These are phyloP conservation scores for Diadegma fenestrale DNA, from an alignment of 2,888 invertebrate species.

Conservation along the genomic window DNA sequence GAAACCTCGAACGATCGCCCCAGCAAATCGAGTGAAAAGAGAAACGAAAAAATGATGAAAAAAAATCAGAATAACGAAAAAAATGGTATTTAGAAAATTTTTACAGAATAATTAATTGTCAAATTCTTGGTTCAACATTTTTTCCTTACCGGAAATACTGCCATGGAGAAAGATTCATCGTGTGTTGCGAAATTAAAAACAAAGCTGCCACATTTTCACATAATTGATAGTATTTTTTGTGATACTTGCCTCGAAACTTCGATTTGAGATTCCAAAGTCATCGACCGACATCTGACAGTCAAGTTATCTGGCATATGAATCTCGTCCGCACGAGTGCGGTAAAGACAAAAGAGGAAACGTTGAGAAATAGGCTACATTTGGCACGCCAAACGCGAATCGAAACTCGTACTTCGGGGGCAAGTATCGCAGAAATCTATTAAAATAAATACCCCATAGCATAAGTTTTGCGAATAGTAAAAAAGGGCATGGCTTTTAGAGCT, in stretches of 20 bases:
- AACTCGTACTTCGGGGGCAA: too few relatives aligned
- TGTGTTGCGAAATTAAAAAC: conserved; percentile 54
- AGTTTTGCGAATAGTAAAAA: conserved; percentile 7
- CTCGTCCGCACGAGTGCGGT: too few relatives aligned
- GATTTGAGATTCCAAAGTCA: too few relatives aligned
- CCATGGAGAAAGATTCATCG: conserved; percentile 51
- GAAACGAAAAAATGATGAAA: background rate
- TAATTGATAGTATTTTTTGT: too few relatives aligned
- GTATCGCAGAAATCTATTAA: conserved; percentile 42
- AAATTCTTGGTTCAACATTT: background rate
- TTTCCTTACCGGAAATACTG: conserved; percentile 50
- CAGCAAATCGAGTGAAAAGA: background rate
- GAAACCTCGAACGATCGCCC: background rate
- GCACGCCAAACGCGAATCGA: too few relatives aligned
- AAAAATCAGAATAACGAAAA: background rate
- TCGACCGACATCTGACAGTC: too few relatives aligned
- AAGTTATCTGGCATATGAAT: too few relatives aligned
- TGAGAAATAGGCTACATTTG: too few relatives aligned
- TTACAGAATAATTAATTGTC: conserved; percentile 23
- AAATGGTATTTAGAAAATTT: background rate
- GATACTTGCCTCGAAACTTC: too few relatives aligned
- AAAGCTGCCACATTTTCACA: conserved; percentile 66
- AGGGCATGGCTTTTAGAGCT: conserved; percentile 1
- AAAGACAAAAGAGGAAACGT: too few relatives aligned
- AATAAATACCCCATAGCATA: background rate